A percentile compares a stretch with the other conserved stretches of the same genome.
Evolutionary conservation across 2,113 vertebrate genomes (phyloP).

Genomic region (Limanda limanda): DNA sequence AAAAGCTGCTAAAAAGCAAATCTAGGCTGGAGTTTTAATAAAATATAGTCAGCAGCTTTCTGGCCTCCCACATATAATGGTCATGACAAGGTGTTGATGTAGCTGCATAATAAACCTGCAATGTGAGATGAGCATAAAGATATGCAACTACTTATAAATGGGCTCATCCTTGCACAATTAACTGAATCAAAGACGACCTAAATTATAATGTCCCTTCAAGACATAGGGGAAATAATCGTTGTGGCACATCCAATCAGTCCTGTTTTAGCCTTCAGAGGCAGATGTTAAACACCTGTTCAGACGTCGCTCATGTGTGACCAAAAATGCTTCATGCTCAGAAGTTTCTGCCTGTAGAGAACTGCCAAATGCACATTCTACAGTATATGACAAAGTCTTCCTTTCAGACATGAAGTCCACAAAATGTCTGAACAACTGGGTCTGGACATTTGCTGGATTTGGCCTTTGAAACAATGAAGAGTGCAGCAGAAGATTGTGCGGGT

Average conservation of each 20-base stretch:
- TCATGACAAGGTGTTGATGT: neutral
- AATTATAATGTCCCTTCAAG: neutral
- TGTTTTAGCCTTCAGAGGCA: conserved; percentile 12
- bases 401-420: too few species aligned
- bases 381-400: too few species aligned
- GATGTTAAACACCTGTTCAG: conserved; percentile 44
- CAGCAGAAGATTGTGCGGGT: too few species aligned
- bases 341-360: neutral
- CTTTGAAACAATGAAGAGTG: too few species aligned
- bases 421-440: too few species aligned
- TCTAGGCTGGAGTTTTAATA: neutral
- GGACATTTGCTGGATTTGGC: too few species aligned
- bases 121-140: neutral
- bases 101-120: neutral
- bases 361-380: neutral
- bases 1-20: neutral
- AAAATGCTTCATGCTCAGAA: neutral
- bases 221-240: conserved; percentile 27
- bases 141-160: neutral
- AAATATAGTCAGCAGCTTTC: neutral
- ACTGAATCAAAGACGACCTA: neutral
- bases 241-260: conserved; percentile 22
- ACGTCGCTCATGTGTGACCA: conserved; percentile 1
- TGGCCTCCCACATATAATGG: neutral
- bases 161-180: neutral